Evolutionary conservation across 2,113 vertebrate species (phyloP), one percentile per base, ranked within the genome.

Genomic region (Neodon shergylaensis): DNA sequence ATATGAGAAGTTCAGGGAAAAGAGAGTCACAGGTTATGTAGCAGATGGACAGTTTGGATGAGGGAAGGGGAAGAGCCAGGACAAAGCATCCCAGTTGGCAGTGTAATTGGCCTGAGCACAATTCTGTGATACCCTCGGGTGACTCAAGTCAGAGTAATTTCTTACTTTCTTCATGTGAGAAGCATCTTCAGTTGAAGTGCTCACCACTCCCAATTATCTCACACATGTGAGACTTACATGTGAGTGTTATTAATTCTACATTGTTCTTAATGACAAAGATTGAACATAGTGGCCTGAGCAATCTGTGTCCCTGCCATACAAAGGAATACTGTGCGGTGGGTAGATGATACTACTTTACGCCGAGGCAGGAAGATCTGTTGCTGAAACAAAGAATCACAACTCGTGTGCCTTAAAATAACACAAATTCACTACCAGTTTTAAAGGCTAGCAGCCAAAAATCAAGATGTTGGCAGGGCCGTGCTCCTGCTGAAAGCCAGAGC

Each of bases 231-330:
- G 94, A 87, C 74, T 91, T 52, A 89, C 17, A 58, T 24, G 36
- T 68, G 17, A n/a, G 44, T 44, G 21, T 42, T 88, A 61, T 49
- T 97, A 3, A 33, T 90, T 84, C 49, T 49, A 24, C 21, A 7
- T 70, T 52, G n/a, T 49, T 94, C 94, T 92, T 77, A 92, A 66
- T 68, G 42, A 21, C 22, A 94, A 42, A 73, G 21, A 94, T 93
- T 88, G 24, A 88, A 90, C 76, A 92, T 44, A 84, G 58, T 33
- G 11, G 33, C 28, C 36, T 61, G 0, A 21, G 7, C 47, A 85
- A 68, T 28, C 44, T 73, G 61, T 65, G 47, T 28, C 12, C 58
- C 33, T n/a, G 39, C 21, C 68, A n/a, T n/a, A 72, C 21, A 66
- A 13, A 26, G 39, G 31, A 90, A 39, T 58, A 68, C 5, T 36